Evolutionary conservation across 2,888 invertebrate genomes (phyloP).

Genomic region (Dicycla oo): DNA sequence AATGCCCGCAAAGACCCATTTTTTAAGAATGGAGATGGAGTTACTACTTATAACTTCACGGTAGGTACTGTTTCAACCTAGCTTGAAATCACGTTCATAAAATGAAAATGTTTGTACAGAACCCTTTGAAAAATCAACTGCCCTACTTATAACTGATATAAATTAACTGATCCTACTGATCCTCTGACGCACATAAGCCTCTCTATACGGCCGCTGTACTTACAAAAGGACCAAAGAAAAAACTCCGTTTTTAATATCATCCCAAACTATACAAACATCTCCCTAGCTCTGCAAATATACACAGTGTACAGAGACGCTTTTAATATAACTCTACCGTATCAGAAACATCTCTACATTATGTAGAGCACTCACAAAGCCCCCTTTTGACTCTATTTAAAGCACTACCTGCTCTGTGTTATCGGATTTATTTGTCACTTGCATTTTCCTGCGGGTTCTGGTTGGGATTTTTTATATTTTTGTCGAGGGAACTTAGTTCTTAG

Average conservation of each 20-base stretch:
- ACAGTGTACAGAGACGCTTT: constrained; percentile 45
- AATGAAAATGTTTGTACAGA: neutral
- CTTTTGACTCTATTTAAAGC: constrained; percentile 63
- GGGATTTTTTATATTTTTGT: neutral
- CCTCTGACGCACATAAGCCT: neutral
- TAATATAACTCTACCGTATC: constrained; percentile 55
- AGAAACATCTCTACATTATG: constrained; percentile 50
- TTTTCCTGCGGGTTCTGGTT: constrained; percentile 16
- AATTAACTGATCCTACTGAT: neutral
- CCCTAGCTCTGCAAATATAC: constrained; percentile 37
- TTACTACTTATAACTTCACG: neutral
- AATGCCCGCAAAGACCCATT: neutral
- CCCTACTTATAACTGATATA: neutral
- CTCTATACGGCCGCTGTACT: neutral
- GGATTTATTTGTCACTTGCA: constrained; percentile 48
- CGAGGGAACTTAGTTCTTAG: neutral
- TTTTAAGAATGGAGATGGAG: neutral
- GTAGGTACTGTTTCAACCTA: neutral
- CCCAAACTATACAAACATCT: constrained; percentile 32
- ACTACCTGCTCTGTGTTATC: constrained; percentile 58
- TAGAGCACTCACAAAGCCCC: constrained; percentile 48
- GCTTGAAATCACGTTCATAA: neutral
- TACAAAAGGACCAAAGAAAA: constrained; percentile 30
- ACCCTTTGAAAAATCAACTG: neutral
- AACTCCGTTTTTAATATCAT: constrained; percentile 33